phyloP scores from a whole-genome alignment of 1,140 invertebrate genomes.

The Leptopilina clavipes region DNA sequence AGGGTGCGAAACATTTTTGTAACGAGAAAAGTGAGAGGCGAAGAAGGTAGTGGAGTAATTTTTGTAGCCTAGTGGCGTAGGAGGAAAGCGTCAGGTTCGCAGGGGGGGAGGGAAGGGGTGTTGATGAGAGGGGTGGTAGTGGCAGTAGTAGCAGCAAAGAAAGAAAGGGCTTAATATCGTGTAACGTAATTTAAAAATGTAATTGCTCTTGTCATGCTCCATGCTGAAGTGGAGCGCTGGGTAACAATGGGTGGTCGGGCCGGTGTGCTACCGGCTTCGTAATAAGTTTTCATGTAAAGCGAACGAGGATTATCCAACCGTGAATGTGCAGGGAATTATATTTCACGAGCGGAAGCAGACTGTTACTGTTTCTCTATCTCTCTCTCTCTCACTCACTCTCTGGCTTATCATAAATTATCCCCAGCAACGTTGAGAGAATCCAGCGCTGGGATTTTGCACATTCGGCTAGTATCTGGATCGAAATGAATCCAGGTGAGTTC shows the following conservation, averaged over 20 bases:
- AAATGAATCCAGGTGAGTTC: constrained; percentile 29
- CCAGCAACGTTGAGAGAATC: constrained; percentile 46
- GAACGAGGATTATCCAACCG: constrained; percentile 74
- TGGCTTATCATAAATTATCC: constrained; percentile 69
- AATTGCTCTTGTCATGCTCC: constrained; percentile 73
- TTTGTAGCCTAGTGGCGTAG: constrained; percentile 44
- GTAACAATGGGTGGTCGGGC: constrained; percentile 58
- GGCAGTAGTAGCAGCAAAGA: constrained; percentile 56
- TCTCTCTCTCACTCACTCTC: constrained; percentile 46
- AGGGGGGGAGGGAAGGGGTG: constrained; percentile 27
- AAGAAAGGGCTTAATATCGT: constrained; percentile 73
- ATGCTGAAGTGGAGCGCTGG: constrained; percentile 57
- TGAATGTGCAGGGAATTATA: constrained; percentile 75
- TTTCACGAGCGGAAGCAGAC: constrained; percentile 74
- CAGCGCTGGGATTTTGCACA: constrained; percentile 59
- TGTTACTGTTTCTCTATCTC: constrained; percentile 66
- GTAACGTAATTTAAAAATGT: constrained; percentile 76
- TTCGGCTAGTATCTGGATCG: constrained; percentile 34
- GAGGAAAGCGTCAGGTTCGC: constrained; percentile 44
- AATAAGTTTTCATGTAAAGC: constrained; percentile 75
- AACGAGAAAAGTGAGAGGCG: constrained; percentile 37
- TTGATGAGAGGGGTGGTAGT: constrained; percentile 39
- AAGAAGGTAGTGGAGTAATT: constrained; percentile 47
- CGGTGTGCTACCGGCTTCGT: constrained; percentile 65
- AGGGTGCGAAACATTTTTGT: constrained; percentile 17